Evolutionary conservation across 2,113 vertebrate genomes (phyloP).

Genomic region (Coptodon bakossiorum): DNA sequence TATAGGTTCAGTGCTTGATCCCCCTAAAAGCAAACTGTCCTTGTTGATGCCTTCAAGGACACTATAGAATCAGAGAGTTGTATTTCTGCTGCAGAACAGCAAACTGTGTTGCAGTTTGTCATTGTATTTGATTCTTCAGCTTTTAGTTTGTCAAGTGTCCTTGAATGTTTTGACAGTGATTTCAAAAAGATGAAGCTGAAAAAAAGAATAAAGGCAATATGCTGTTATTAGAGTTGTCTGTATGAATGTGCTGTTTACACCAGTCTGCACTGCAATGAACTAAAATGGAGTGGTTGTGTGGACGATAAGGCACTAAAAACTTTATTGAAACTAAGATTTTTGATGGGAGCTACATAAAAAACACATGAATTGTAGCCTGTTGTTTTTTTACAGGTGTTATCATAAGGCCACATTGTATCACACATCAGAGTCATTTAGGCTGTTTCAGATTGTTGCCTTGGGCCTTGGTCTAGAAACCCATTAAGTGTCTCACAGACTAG

Average conservation of each 20-base stretch:
- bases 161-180: neutral
- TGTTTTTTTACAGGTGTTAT: neutral
- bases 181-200: neutral
- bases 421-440: neutral
- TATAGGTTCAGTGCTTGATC: neutral
- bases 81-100: neutral
- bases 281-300: neutral
- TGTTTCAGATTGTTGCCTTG: neutral
- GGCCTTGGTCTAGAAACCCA: neutral
- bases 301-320: neutral
- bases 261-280: neutral
- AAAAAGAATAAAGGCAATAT: neutral
- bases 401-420: neutral
- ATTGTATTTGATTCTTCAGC: neutral
- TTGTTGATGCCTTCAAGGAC: conserved; percentile 7
- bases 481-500: neutral
- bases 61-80: neutral
- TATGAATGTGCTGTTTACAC: neutral
- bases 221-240: neutral
- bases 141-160: neutral
- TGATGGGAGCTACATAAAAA: neutral
- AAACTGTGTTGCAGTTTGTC: neutral
- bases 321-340: neutral
- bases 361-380: neutral
- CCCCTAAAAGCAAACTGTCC: neutral